Conservation (phyloP, 2,888 invertebrate species). For the Mongoloraphidia duomilia region DNA sequence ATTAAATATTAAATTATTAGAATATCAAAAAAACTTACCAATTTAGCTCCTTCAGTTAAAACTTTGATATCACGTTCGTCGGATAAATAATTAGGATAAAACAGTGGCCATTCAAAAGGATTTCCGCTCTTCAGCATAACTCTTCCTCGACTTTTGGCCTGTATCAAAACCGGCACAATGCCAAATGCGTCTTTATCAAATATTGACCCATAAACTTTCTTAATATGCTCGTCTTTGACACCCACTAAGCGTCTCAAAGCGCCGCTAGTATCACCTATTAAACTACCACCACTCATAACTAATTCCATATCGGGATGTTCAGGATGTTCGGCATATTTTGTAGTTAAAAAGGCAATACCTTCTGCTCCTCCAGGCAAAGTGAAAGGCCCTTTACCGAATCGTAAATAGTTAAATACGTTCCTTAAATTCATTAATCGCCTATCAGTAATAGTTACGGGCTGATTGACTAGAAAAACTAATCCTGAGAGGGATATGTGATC, state of each 20-base stretch:
- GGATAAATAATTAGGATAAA: constrained; percentile 72
- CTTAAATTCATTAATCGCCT: constrained; percentile 27
- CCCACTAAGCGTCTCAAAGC: constrained; percentile 48
- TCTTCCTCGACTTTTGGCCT: constrained; percentile 61
- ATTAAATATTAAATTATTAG: too few relatives aligned
- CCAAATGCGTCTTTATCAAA: constrained; percentile 43
- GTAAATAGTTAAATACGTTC: constrained; percentile 23
- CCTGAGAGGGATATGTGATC: constrained; percentile 65
- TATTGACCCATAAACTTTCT: constrained; percentile 38
- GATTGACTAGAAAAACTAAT: constrained; percentile 56
- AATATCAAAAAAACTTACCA: constrained; percentile 33
- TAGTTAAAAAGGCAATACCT: constrained; percentile 59
- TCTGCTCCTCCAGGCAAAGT: constrained; percentile 68
- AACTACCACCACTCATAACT: constrained; percentile 60
- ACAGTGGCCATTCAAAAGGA: constrained; percentile 60
- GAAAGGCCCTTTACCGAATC: constrained; percentile 51
- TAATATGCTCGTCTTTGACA: constrained; percentile 44
- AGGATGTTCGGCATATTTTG: constrained; percentile 37
- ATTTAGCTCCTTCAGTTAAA: constrained; percentile 58
- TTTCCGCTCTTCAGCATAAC: constrained; percentile 53
- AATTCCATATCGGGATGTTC: constrained; percentile 66
- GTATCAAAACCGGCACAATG: constrained; percentile 57
- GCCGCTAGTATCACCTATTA: constrained; percentile 59
- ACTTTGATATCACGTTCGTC: constrained; percentile 54
- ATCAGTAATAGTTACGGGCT: constrained; percentile 51